These are phyloP conservation scores for Drosophila eohydei DNA, from an alignment of 2,888 invertebrate species.

Conservation along the genomic window DNA sequence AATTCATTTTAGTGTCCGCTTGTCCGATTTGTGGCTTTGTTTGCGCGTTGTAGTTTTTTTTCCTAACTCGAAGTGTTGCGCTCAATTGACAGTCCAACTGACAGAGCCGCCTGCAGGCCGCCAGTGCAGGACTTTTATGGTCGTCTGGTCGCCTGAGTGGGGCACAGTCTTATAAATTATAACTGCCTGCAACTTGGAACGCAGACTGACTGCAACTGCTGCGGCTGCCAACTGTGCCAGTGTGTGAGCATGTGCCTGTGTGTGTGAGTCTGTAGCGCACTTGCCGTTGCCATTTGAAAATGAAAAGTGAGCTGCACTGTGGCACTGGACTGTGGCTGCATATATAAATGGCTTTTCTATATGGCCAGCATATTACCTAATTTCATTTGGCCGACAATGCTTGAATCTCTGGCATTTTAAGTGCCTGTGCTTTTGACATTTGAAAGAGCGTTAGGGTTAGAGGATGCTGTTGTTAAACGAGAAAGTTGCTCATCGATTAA, in stretches of 20 bases:
- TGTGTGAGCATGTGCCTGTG: slow-evolving; percentile 1
- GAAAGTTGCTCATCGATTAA: slow-evolving; percentile 34
- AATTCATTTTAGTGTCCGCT: slow-evolving; percentile 79
- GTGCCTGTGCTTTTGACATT: slow-evolving; percentile 63
- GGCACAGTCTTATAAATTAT: slow-evolving; percentile 74
- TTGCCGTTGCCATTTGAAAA: slow-evolving; percentile 79
- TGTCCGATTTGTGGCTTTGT: slow-evolving; percentile 72
- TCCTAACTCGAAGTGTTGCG: slow-evolving; percentile 71
- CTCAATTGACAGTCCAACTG: slow-evolving; percentile 80
- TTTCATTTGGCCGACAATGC: slow-evolving; percentile 64
- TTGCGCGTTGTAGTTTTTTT: slow-evolving; percentile 51
- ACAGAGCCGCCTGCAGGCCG: slow-evolving; percentile 78
- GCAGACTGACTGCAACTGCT: slow-evolving; percentile 27
- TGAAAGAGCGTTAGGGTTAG: slow-evolving; percentile 38
- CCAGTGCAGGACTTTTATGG: slow-evolving; percentile 76
- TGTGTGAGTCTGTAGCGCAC: slow-evolving; percentile 59
- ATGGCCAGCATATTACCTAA: slow-evolving; percentile 77
- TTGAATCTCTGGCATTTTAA: slow-evolving; percentile 70
- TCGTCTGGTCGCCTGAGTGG: slow-evolving; percentile 52
- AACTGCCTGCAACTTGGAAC: slow-evolving; percentile 43
- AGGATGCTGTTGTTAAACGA: slow-evolving; percentile 10
- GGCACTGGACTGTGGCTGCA: slow-evolving; percentile 38
- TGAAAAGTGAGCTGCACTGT: slow-evolving; percentile 74
- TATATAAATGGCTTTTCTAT: slow-evolving; percentile 65
- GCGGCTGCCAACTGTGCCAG: slow-evolving; percentile 25